Base-by-base conservation (phyloP, 2,888 invertebrate species). In the Drosophila setosimentum region DNA sequence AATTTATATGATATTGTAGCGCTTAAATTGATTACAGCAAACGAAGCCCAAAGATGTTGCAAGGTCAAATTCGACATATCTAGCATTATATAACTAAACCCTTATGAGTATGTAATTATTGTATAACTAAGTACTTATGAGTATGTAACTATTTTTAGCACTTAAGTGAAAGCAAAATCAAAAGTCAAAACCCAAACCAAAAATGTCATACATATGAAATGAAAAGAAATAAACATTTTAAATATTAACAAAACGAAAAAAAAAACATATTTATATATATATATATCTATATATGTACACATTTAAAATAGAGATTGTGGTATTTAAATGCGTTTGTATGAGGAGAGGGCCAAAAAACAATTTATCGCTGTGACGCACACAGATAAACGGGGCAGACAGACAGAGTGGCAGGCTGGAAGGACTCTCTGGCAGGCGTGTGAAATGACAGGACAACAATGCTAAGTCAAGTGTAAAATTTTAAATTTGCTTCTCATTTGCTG, bases 381-480 rank as follows among this genome's bases (percentile, higher is more conserved):
- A 73, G 68, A 67, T 59, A 64, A 32, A 77, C 49, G 57, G 62
- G 27, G 42, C 64, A 29, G 59, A 37, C 24, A 7, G 60, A 74
- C 32, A 6, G 49, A 29, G 37, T 42, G 63, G 62, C 62, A 68
- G 51, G 61, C 30, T 51, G 66, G 50, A 53, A 58, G 65, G 78
- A 57, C 67, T 58, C 40, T 58, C 13, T 50, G 70, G 65, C 82
- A 80, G 63, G 83, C 88, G 88, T 87, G 89, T 85, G 91, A 91
- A 85, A 91, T 89, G 88, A 87, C 86, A 86, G 87, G 91, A 92
- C 91, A 92, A 91, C 90, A 86, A 82, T 83, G 91, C 77, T 87
- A 93, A 93, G 93, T 93, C 93, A 92, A 93, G 93, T 92, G 93
- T 91, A 90, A 93, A 93, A 93, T 93, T 93, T 93, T 93, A 93